phyloP scores from a whole-genome alignment of 2,888 invertebrate species.

The Macrosoma leucophasiata region DNA sequence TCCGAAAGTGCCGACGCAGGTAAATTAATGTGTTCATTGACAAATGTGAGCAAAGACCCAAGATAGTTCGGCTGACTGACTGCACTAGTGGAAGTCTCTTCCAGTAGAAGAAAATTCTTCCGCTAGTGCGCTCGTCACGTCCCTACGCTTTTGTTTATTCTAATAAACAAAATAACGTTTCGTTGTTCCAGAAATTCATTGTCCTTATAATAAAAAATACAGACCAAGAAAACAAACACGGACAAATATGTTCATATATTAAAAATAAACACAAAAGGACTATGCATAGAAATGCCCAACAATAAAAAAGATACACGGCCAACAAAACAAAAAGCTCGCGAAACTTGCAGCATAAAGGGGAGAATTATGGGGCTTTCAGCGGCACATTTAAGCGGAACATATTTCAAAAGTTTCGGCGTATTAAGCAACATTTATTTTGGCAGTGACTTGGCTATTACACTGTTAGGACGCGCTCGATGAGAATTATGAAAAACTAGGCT shows the following conservation, averaged over 20 bases:
- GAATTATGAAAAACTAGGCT: constrained; percentile 52
- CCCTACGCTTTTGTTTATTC: too few relatives aligned
- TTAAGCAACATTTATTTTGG: constrained; percentile 76
- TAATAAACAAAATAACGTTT: too few relatives aligned
- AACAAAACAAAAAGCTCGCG: constrained; percentile 45
- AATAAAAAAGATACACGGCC: constrained; percentile 57
- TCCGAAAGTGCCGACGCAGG: too few relatives aligned
- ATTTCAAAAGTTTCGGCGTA: constrained; percentile 74
- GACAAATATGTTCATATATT: too few relatives aligned
- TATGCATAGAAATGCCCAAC: constrained; percentile 29
- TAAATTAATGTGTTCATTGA: too few relatives aligned
- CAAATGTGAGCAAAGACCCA: too few relatives aligned
- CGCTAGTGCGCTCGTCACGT: too few relatives aligned
- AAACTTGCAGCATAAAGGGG: constrained; percentile 64
- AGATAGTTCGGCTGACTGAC: too few relatives aligned
- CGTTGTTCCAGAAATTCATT: too few relatives aligned
- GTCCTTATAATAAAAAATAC: neutral
- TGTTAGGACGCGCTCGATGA: constrained; percentile 37
- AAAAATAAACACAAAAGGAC: constrained; percentile 29
- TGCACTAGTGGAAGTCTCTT: too few relatives aligned
- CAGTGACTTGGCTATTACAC: constrained; percentile 68
- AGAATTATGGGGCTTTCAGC: constrained; percentile 72
- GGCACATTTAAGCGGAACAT: constrained; percentile 71
- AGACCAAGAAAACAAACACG: too few relatives aligned
- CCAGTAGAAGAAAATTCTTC: too few relatives aligned